Conservation (phyloP, 2,888 invertebrate genomes). For the Chrysomela aeneicollis region DNA sequence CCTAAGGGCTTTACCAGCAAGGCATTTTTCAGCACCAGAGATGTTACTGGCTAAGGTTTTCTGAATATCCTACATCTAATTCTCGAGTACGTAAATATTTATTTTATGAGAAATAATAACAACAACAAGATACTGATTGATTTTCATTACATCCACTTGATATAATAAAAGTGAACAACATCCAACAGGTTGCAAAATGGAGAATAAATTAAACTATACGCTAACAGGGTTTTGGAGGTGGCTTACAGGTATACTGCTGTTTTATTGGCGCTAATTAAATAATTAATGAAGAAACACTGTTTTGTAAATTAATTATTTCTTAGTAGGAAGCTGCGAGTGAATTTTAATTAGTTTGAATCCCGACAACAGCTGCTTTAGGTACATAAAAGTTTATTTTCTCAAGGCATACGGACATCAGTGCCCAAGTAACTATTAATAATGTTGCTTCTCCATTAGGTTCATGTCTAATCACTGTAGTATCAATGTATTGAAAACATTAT, state of each 20-base stretch:
- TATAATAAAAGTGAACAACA: background rate
- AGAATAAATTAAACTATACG: conserved; percentile 14
- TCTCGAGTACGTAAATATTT: too few species aligned
- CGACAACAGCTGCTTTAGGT: background rate
- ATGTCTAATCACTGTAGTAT: too few species aligned
- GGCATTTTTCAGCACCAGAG: too few species aligned
- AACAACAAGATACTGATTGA: too few species aligned
- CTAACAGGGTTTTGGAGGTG: conserved; percentile 4
- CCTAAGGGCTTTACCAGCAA: too few species aligned
- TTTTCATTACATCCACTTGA: background rate
- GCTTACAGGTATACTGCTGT: conserved; percentile 15
- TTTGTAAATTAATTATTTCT: conserved; percentile 10
- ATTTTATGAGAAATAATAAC: too few species aligned
- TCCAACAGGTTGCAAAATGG: background rate
- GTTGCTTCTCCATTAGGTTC: too few species aligned
- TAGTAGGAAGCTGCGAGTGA: background rate
- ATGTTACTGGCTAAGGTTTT: too few species aligned
- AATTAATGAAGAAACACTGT: conserved; percentile 10
- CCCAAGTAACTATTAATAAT: too few species aligned
- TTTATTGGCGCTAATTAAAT: conserved; percentile 17
- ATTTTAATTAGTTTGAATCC: conserved; percentile 17
- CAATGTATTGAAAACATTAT: too few species aligned
- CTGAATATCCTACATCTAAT: too few species aligned
- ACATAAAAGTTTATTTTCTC: background rate
- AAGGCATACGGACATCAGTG: background rate